Percentiles rank a stretch among this genome's conserved stretches.
phyloP scores from a whole-genome alignment of 92 coral and sea anemone species.

The Siderastrea siderea region DNA sequence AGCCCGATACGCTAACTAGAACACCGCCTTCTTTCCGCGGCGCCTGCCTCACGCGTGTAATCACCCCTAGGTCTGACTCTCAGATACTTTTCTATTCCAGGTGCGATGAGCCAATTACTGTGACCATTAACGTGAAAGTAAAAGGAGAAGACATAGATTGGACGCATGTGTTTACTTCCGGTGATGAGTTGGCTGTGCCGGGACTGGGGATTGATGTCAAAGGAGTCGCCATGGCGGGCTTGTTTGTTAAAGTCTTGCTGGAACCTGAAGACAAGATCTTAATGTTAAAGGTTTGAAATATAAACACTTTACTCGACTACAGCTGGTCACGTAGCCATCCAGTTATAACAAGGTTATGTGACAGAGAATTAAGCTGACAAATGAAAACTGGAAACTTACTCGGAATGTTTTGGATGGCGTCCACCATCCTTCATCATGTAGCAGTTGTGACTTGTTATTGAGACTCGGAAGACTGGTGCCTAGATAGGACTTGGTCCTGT shows the following conservation, averaged over 20 bases:
- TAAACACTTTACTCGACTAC: background rate
- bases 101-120: constrained; percentile 45
- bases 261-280: background rate
- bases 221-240: background rate
- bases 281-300: constrained; percentile 16
- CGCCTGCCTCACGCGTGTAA: too few species aligned
- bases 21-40: too few species aligned
- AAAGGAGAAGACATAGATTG: constrained; percentile 11
- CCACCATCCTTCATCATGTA: too few species aligned
- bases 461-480: too few species aligned
- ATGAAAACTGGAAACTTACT: too few species aligned
- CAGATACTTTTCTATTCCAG: background rate
- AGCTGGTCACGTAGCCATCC: too few species aligned
- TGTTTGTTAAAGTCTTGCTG: background rate
- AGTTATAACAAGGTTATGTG: too few species aligned
- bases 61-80: background rate
- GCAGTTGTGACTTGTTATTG: too few species aligned
- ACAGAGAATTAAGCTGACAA: too few species aligned
- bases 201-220: background rate
- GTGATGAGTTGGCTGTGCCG: constrained; percentile 19
- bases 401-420: too few species aligned
- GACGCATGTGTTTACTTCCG: constrained; percentile 47
- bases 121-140: constrained; percentile 19
- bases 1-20: too few species aligned
- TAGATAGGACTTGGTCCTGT: too few species aligned